Evolutionary conservation across 2,888 invertebrate species (phyloP).

Genomic region (Bursaphelenchus okinawaensis): DNA sequence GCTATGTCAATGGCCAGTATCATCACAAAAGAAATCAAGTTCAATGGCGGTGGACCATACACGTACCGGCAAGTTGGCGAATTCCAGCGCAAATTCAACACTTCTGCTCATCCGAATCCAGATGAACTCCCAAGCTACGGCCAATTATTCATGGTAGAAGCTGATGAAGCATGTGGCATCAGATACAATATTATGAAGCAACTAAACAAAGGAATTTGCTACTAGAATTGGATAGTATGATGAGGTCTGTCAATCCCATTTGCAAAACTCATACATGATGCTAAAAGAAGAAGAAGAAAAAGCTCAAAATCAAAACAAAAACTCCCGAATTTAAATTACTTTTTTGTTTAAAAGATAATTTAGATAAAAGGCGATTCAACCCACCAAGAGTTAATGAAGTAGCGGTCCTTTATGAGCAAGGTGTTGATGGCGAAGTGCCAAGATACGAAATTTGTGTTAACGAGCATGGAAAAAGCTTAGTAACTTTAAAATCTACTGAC

Average conservation of each 20-base stretch:
- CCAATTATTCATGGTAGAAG: background rate
- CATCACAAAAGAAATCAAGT: conserved; percentile 1
- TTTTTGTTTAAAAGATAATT: background rate
- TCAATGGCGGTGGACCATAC: background rate
- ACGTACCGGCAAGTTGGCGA: conserved; percentile 1
- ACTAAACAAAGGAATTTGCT: background rate
- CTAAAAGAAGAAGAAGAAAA: background rate
- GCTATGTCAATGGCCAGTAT: no score
- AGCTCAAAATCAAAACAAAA: background rate
- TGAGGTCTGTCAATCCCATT: background rate
- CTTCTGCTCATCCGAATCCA: no score
- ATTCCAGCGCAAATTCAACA: background rate
- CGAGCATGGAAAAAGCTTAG: background rate
- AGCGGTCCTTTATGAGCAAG: conserved; percentile 5
- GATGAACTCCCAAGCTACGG: background rate
- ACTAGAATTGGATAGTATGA: background rate
- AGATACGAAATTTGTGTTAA: conserved; percentile 5
- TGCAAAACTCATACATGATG: background rate
- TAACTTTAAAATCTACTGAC: background rate
- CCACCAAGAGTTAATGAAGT: conserved; percentile 19
- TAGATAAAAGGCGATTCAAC: conserved; percentile 19
- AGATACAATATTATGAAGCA: background rate
- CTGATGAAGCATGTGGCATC: background rate
- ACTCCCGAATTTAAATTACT: background rate
- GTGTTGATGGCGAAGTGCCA: conserved; percentile 18